Base-by-base conservation (phyloP, 2,888 invertebrate genomes). In the Xanthostigma xanthostigma region DNA sequence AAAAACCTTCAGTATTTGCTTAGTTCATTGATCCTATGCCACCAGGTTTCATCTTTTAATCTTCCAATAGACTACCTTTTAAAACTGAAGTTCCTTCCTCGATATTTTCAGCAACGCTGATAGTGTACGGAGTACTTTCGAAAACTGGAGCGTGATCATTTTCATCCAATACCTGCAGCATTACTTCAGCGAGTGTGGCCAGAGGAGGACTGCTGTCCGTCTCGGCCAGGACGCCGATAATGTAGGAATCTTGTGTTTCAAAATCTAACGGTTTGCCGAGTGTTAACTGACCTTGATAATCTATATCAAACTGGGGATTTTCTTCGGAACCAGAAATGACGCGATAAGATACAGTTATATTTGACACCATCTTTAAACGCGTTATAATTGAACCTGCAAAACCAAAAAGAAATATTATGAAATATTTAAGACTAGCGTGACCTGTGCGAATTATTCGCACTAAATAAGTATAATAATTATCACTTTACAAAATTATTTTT, bases 101-200 rank as follows among this genome's bases (percentile, higher is more conserved):
- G 38, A 84, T 74, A 67, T 91, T 90, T 67, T 94, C 94, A 0
- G 88, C 86, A 11, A 93, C 69, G 53, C 75, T 75, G 27, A 87
- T 70, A 49, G 76, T 74, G 68, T 93, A 94, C 1, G 84, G 81
- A 60, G 77, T 79, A 59, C 85, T 87, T 65, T 92, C 89, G 66
- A 94, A 93, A 55, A 75, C 72, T 1, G 94, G 94, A 45, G 80
- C 77, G 66, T 92, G 88, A 66, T 94, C 93, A 66, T 95, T 94
- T 55, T 86, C 85, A 65, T 94, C 94, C 53, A 86, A 74, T 50
- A 94, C 84, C 67, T 85, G 82, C 49, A 94, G 71, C 6, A 76
- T 73, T 51, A 93, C 79, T 65, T 79, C 77, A 13, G 81, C 75
- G 56, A 84, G 70, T 9, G 79, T 76, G 14, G 81, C 83, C 35